Conservation (phyloP, 2,888 invertebrate species). For the Eupithecia insigniata region DNA sequence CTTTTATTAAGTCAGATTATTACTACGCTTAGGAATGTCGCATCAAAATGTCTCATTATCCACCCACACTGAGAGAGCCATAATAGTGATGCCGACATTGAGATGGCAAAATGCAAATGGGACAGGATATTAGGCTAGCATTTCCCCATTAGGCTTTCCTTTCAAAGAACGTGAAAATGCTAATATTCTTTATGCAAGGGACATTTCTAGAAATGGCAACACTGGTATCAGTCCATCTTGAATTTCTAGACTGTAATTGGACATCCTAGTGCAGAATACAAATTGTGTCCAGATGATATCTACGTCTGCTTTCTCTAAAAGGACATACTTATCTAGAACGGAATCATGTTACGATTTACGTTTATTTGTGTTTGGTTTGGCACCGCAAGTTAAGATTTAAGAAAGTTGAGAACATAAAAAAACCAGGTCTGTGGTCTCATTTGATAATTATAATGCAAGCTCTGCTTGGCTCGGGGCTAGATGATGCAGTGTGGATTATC, state of each 20-base stretch:
- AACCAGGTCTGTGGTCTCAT: neutral
- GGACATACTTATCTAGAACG: constrained; percentile 6
- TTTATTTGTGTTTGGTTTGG: neutral
- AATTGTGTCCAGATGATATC: constrained; percentile 47
- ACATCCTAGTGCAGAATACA: constrained; percentile 45
- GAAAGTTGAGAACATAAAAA: neutral
- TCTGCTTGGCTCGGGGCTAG: no score
- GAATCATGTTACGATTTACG: constrained; percentile 23
- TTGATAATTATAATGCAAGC: no score
- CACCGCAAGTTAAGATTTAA: neutral
- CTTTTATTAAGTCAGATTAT: neutral
- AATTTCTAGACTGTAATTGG: constrained; percentile 40
- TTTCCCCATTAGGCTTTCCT: neutral
- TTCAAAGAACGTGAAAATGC: neutral
- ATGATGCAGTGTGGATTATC: no score
- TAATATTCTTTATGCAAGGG: constrained; percentile 8
- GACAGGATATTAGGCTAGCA: neutral
- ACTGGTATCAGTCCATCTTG: constrained; percentile 22
- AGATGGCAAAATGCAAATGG: constrained; percentile 1
- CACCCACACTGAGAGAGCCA: constrained; percentile 3
- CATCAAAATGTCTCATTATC: neutral
- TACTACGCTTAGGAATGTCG: neutral
- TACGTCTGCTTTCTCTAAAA: constrained; percentile 45
- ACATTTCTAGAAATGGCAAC: constrained; percentile 17
- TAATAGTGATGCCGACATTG: neutral